Percentiles rank a stretch among this genome's conserved stretches.
Evolutionary conservation across 2,113 vertebrate genomes (phyloP).

Genomic region (Phalacrocorax aristotelis): DNA sequence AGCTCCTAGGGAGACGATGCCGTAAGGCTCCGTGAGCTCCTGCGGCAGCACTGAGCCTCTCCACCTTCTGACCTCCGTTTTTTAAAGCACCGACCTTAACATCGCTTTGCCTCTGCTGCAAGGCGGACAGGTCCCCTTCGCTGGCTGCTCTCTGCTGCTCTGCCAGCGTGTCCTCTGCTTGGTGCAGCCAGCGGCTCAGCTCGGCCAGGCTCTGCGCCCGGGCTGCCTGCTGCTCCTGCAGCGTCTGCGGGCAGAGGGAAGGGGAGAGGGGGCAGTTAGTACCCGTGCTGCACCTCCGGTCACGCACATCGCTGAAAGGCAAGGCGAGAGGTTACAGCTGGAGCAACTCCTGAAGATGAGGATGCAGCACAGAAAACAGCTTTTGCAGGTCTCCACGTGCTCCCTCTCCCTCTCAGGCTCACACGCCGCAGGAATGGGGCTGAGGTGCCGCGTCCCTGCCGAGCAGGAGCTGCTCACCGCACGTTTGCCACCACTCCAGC

Average conservation of each 20-base stretch:
- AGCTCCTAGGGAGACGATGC: slow-evolving; percentile 72
- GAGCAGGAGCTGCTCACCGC: background rate
- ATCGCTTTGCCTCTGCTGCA: slow-evolving; percentile 85
- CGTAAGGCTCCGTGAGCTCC: rapidly evolving
- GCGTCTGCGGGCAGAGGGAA: slow-evolving; percentile 77
- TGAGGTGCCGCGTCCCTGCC: background rate
- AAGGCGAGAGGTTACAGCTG: slow-evolving; percentile 63
- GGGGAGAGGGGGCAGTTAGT: slow-evolving; percentile 34
- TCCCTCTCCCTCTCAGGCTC: background rate
- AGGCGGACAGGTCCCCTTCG: slow-evolving; percentile 69
- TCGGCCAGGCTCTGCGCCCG: slow-evolving; percentile 87
- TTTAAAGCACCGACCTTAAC: slow-evolving; percentile 77
- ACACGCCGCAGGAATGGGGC: background rate
- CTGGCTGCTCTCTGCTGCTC: slow-evolving; percentile 67
- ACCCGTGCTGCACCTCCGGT: background rate
- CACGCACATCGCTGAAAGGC: slow-evolving; percentile 31
- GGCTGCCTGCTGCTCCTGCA: slow-evolving; percentile 89
- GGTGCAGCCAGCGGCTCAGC: slow-evolving; percentile 83
- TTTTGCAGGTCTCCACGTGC: background rate
- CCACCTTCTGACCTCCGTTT: rapidly evolving
- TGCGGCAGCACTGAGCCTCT: rapidly evolving
- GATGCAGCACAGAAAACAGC: slow-evolving; percentile 60
- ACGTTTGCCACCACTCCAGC: rapidly evolving
- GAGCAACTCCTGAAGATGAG: slow-evolving; percentile 9
- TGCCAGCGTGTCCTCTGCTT: slow-evolving; percentile 77